These are phyloP conservation scores for Agonopterix alstromeriana DNA, from an alignment of 2,888 invertebrate genomes.

Conservation along the genomic window DNA sequence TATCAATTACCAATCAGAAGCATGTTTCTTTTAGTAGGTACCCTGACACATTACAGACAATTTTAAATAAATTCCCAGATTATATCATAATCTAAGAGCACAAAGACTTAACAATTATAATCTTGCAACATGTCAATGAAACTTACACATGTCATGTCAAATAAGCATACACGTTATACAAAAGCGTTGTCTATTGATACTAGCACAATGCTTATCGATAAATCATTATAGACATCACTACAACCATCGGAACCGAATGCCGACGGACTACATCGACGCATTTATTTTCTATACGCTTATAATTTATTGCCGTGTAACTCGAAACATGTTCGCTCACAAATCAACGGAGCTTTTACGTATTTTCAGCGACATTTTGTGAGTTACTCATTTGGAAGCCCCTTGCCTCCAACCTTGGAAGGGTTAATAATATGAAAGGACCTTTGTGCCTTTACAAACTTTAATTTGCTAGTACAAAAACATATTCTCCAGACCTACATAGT, in stretches of 20 bases:
- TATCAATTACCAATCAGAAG: too few species aligned
- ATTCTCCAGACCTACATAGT: neutral
- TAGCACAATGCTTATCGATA: constrained; percentile 41
- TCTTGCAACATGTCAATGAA: neutral
- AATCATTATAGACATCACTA: constrained; percentile 52
- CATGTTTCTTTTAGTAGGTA: too few species aligned
- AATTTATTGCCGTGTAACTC: constrained; percentile 61
- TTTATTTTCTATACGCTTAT: constrained; percentile 59
- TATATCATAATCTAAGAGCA: neutral
- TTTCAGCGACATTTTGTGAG: constrained; percentile 49
- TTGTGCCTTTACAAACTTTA: constrained; percentile 14
- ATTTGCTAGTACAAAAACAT: neutral
- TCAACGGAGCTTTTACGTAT: constrained; percentile 44
- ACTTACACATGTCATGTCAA: constrained; percentile 26
- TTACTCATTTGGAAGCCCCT: constrained; percentile 30
- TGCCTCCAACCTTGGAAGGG: constrained; percentile 24
- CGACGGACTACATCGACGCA: constrained; percentile 49
- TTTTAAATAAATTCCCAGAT: too few species aligned
- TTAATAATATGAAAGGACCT: constrained; percentile 29
- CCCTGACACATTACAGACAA: too few species aligned
- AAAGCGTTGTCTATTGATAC: constrained; percentile 19
- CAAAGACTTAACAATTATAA: too few species aligned
- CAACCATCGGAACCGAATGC: constrained; percentile 9
- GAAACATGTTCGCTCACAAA: constrained; percentile 56
- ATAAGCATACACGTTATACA: constrained; percentile 27